Conservation (phyloP, 2,797 vertebrate genomes). For the Urocyon cinereoargenteus region DNA sequence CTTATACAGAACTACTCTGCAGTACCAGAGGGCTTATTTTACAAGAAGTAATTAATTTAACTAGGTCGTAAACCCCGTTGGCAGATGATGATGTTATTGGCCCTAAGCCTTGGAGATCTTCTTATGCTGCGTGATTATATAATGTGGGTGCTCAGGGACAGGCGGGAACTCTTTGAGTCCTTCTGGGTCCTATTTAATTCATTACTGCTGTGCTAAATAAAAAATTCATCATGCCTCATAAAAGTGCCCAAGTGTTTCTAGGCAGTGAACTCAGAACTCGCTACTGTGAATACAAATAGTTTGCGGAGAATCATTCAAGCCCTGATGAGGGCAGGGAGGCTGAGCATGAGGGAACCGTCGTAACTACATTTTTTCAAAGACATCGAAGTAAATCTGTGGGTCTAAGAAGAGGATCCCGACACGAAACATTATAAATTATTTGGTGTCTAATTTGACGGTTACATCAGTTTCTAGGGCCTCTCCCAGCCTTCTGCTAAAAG, state of each 20-base stretch:
- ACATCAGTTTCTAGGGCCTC: constrained; percentile 56
- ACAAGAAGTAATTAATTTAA: constrained; percentile 72
- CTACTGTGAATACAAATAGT: neutral
- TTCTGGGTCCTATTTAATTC: constrained; percentile 66
- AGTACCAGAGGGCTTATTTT: constrained; percentile 56
- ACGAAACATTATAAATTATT: constrained; percentile 33
- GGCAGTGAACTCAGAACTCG: neutral
- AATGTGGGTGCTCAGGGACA: constrained; percentile 49
- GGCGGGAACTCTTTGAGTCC: constrained; percentile 47
- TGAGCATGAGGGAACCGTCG: constrained; percentile 7
- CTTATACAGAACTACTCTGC: neutral
- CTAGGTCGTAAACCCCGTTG: constrained; percentile 24
- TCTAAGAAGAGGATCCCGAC: constrained; percentile 48
- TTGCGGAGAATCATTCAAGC: neutral
- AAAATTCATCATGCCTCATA: constrained; percentile 69
- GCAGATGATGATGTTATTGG: constrained; percentile 57
- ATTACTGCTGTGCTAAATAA: constrained; percentile 69
- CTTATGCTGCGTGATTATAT: neutral
- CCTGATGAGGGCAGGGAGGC: neutral
- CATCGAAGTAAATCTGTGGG: neutral
- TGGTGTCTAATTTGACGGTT: constrained; percentile 49
- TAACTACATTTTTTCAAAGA: neutral
- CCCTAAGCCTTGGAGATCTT: neutral
- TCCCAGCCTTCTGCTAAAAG: neutral
- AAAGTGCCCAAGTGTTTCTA: constrained; percentile 65